These are phyloP conservation scores for Drosophila micromelanica DNA, from an alignment of 1,140 invertebrate species.

Conservation along the genomic window DNA sequence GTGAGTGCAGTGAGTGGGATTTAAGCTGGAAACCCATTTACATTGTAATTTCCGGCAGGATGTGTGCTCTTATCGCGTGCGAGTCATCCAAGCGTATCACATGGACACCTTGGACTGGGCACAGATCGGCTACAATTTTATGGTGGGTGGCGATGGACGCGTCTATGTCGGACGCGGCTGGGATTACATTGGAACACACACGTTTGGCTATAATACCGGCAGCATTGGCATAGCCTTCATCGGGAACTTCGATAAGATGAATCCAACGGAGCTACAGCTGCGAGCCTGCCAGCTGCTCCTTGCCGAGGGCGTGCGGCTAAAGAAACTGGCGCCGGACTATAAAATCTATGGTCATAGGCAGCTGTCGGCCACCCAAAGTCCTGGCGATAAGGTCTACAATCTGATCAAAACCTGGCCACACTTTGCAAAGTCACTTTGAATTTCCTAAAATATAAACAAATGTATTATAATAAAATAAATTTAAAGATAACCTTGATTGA, in stretches of 20 bases:
- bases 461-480: constrained; percentile 20
- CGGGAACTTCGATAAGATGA: constrained; percentile 87
- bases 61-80: constrained; percentile 77
- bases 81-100: constrained; percentile 86
- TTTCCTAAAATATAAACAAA: neutral
- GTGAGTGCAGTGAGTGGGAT: constrained; percentile 69
- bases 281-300: constrained; percentile 86
- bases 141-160: constrained; percentile 86
- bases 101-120: constrained; percentile 86
- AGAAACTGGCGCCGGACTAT: constrained; percentile 86
- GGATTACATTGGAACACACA: constrained; percentile 86
- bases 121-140: constrained; percentile 87
- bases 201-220: constrained; percentile 85
- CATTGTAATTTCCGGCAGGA: constrained; percentile 23
- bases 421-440: constrained; percentile 69
- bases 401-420: constrained; percentile 86
- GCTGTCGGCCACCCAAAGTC: constrained; percentile 86
- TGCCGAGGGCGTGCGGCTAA: constrained; percentile 86
- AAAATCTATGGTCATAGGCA: constrained; percentile 88
- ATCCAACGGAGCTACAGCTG: constrained; percentile 86
- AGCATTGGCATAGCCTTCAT: constrained; percentile 89
- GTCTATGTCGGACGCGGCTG: constrained; percentile 88
- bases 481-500: neutral
- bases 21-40: neutral
- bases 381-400: constrained; percentile 87